Percentiles rank a stretch among this genome's conserved stretches.
Conservation (phyloP, 2,113 vertebrate genomes). For the Parus major region DNA sequence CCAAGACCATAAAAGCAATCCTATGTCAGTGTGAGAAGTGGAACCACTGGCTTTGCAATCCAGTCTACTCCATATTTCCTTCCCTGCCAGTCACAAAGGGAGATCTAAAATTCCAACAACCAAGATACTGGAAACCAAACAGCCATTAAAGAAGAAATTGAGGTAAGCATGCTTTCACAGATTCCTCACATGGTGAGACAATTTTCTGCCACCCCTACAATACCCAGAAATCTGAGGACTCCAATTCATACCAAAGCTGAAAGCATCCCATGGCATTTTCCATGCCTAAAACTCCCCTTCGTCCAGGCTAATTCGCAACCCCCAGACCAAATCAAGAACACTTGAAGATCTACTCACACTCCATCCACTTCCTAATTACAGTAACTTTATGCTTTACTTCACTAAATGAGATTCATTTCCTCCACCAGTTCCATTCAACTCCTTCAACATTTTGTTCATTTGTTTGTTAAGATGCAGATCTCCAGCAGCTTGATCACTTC, state of each 20-base stretch:
- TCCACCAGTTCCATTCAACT: conserved; percentile 23
- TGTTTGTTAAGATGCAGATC: conserved; percentile 49
- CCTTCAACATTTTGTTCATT: conserved; percentile 2
- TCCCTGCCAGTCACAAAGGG: background rate
- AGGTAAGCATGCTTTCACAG: background rate
- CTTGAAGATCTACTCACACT: background rate
- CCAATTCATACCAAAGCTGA: background rate
- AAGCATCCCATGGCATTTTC: background rate
- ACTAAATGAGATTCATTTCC: conserved; percentile 25
- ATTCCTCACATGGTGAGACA: background rate
- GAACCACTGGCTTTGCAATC: background rate
- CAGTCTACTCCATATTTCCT: background rate
- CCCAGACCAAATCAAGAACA: background rate
- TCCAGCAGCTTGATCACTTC: conserved; percentile 50
- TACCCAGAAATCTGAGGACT: background rate
- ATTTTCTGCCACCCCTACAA: background rate
- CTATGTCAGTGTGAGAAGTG: background rate
- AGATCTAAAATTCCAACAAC: background rate
- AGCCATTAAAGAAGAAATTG: background rate
- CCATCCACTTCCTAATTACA: conserved; percentile 10
- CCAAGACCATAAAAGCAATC: background rate
- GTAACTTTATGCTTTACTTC: conserved; percentile 35
- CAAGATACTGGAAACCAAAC: background rate
- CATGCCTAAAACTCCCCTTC: background rate
- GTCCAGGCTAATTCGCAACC: background rate